Conservation (phyloP, 2,113 vertebrate genomes). For the Agapornis roseicollis region DNA sequence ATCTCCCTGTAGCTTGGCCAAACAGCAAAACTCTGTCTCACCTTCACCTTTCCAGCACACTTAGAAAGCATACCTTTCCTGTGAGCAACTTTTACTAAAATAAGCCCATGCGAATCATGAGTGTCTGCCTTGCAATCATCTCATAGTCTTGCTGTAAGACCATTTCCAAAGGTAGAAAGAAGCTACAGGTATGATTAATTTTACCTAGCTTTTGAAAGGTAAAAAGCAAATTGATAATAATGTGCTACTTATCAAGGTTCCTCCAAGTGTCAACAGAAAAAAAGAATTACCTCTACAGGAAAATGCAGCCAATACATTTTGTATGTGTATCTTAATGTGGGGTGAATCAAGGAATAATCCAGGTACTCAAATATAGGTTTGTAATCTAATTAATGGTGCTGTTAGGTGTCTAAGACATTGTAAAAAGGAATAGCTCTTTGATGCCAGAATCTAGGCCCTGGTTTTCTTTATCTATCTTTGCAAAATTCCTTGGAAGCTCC, state of each 20-base stretch:
- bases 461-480: neutral
- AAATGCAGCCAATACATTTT: neutral
- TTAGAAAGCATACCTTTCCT: neutral
- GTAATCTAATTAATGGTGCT: neutral
- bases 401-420: neutral
- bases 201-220: neutral
- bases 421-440: neutral
- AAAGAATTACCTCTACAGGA: neutral
- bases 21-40: neutral
- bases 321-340: accelerated
- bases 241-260: neutral
- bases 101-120: neutral
- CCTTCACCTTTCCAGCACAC: neutral
- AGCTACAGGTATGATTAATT: accelerated
- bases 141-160: neutral
- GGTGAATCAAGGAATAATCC: neutral
- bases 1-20: neutral
- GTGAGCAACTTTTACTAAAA: neutral
- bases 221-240: neutral
- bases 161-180: neutral
- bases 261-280: neutral
- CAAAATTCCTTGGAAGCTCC: neutral
- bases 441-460: neutral
- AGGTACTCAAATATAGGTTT: neutral
- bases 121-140: neutral